phyloP scores from a whole-genome alignment of 2,888 invertebrate species.

The Amblyjoppa proteus region DNA sequence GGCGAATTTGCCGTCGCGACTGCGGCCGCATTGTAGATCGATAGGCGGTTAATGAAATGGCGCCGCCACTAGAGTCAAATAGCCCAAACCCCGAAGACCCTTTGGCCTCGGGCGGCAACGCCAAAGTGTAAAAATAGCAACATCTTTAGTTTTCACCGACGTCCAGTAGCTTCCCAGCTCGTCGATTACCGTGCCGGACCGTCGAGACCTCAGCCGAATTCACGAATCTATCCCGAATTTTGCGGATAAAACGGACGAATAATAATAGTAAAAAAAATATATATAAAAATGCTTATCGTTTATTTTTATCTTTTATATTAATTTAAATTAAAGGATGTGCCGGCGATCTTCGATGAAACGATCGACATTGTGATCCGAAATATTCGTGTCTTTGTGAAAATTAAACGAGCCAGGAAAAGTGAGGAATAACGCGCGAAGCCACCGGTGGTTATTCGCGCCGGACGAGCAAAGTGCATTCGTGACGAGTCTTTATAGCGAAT shows the following conservation, averaged over 20 bases:
- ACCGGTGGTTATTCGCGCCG: too few relatives aligned
- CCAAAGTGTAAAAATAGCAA: conserved; percentile 66
- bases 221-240: conserved; percentile 5
- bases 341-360: neutral
- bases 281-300: neutral
- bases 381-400: conserved; percentile 1
- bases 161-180: conserved; percentile 63
- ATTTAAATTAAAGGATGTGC: too few relatives aligned
- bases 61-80: conserved; percentile 9
- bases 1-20: neutral
- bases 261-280: neutral
- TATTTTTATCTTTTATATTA: neutral
- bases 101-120: conserved; percentile 45
- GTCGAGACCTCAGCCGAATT: conserved; percentile 8
- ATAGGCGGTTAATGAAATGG: conserved; percentile 23
- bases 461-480: too few relatives aligned
- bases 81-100: conserved; percentile 48
- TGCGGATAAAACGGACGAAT: neutral
- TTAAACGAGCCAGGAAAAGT: neutral
- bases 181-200: conserved; percentile 56
- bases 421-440: neutral
- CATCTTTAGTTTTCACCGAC: conserved; percentile 54
- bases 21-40: conserved; percentile 27
- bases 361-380: neutral
- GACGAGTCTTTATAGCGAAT: too few relatives aligned